phyloP scores from a whole-genome alignment of 2,113 vertebrate genomes.

The Loxodonta africana region DNA sequence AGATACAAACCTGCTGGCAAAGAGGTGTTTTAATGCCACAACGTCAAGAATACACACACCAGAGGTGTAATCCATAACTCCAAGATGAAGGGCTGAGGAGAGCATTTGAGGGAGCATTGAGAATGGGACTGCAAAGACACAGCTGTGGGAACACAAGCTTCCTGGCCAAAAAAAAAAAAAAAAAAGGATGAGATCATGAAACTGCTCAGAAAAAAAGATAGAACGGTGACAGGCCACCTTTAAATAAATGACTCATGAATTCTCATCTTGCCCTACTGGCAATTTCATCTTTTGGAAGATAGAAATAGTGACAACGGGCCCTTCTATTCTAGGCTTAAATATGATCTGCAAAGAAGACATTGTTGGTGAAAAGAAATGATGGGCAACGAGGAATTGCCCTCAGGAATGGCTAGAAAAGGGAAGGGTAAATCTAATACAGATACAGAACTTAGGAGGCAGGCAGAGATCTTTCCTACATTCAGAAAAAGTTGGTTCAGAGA shows the following conservation, averaged over 20 bases:
- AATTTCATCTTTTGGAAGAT: neutral
- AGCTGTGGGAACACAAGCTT: neutral
- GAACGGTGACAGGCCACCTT: neutral
- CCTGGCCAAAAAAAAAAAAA: neutral
- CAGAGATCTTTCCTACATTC: neutral
- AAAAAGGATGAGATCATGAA: neutral
- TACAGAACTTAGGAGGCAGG: neutral
- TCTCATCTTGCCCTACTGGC: neutral
- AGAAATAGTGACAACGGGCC: neutral
- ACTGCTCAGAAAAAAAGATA: neutral
- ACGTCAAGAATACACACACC: neutral
- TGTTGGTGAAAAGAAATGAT: neutral
- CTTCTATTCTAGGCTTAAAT: neutral
- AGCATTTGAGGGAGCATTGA: neutral
- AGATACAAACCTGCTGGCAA: slow-evolving; percentile 3
- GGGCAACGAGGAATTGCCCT: neutral
- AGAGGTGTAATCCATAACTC: neutral
- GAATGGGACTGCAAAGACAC: neutral
- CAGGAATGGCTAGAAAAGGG: neutral
- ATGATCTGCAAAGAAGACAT: neutral
- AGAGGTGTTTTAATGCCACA: neutral
- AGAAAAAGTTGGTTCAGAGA: slow-evolving; percentile 8
- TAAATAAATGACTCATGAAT: neutral
- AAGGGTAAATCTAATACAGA: neutral
- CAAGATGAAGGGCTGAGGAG: neutral